These are phyloP conservation scores for Bothrops alternatus DNA, from an alignment of 2,797 vertebrate genomes.

Conservation along the genomic window DNA sequence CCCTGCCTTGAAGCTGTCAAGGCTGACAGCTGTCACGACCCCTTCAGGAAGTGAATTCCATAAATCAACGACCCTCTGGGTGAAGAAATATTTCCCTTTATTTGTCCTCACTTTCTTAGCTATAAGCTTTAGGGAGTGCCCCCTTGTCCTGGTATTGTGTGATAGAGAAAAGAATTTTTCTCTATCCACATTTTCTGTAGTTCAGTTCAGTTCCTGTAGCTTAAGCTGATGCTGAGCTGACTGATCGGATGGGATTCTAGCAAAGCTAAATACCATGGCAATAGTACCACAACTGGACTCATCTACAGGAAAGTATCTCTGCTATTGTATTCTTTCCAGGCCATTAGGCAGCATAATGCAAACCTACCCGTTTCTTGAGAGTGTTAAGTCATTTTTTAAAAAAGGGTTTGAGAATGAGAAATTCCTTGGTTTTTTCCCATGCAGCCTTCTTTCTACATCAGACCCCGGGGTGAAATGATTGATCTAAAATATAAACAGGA, in stretches of 20 bases:
- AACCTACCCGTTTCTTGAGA: not conserved
- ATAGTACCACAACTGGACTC: not conserved
- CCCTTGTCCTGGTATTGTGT: too few relatives aligned
- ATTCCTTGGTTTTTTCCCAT: not conserved
- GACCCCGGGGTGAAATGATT: not conserved
- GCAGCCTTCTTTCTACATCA: not conserved
- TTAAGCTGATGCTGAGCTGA: not conserved
- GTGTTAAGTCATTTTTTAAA: not conserved
- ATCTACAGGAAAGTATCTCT: not conserved
- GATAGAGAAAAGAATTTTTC: too few relatives aligned
- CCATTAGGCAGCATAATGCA: conserved; percentile 13
- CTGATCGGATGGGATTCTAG: not conserved
- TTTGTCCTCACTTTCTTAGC: too few relatives aligned
- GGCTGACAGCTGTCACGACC: too few relatives aligned
- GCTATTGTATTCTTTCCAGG: conserved; percentile 18
- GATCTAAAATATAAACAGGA: conserved; percentile 15
- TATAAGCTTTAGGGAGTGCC: too few relatives aligned
- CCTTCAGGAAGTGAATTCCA: too few relatives aligned
- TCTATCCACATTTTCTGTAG: too few relatives aligned
- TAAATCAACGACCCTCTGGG: too few relatives aligned
- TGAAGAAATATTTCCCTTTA: too few relatives aligned
- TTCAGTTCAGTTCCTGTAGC: not conserved
- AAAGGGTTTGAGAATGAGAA: not conserved
- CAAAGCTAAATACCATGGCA: not conserved
- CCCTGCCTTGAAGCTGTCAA: too few relatives aligned